Evolutionary conservation across 2,113 vertebrate genomes (phyloP).

Genomic region (Oceanodroma tethys): DNA sequence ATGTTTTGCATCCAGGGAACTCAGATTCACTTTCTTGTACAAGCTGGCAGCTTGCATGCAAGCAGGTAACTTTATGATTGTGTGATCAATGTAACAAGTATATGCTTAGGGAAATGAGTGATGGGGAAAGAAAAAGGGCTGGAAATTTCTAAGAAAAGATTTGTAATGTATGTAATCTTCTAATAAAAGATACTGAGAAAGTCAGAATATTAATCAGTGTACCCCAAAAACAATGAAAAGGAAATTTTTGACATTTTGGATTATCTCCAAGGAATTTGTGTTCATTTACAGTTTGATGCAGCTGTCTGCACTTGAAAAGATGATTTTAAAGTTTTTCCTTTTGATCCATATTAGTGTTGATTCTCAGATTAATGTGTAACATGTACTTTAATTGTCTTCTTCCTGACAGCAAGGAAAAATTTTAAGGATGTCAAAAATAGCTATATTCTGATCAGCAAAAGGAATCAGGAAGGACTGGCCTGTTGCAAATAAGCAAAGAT

Average conservation of each 20-base stretch:
- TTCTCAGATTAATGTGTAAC: neutral
- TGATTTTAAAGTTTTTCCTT: neutral
- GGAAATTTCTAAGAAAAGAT: neutral
- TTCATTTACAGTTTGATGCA: neutral
- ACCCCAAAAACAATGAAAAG: neutral
- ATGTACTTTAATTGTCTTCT: neutral
- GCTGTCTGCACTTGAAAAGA: neutral
- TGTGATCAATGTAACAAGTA: neutral
- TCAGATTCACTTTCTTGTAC: neutral
- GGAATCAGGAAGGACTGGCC: neutral
- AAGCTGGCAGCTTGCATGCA: neutral
- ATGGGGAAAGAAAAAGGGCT: neutral
- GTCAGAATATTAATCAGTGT: neutral
- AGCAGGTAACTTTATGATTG: neutral
- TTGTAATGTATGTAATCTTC: neutral
- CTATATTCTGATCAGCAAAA: neutral
- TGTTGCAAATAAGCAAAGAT: neutral
- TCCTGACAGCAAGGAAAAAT: neutral
- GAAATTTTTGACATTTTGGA: neutral
- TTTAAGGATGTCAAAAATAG: neutral
- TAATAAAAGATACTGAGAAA: neutral
- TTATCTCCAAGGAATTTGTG: neutral
- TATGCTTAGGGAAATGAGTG: neutral
- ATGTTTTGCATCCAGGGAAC: neutral
- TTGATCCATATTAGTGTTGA: neutral